A percentile compares a stretch with the other conserved stretches of the same genome.
Conservation (phyloP, 2,888 invertebrate genomes). For the Eupithecia centaureata region DNA sequence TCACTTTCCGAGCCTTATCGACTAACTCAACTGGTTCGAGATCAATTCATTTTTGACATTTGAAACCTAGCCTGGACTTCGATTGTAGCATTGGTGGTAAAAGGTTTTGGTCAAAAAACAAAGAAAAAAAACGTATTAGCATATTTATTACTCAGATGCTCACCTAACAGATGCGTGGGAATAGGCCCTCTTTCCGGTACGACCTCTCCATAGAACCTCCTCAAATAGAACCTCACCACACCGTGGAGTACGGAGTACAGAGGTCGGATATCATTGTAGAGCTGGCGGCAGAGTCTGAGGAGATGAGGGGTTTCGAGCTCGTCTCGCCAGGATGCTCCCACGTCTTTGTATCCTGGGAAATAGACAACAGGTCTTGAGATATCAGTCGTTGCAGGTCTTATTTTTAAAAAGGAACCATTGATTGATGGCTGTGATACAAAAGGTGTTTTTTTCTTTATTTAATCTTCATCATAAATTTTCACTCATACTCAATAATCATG, state of each 20-base stretch:
- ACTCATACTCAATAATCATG: too few species aligned
- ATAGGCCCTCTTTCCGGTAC: slow-evolving; percentile 83
- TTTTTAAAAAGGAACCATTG: neutral
- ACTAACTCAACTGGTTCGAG: too few species aligned
- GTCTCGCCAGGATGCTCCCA: slow-evolving; percentile 86
- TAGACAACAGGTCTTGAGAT: neutral
- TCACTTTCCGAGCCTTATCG: too few species aligned
- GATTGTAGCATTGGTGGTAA: too few species aligned
- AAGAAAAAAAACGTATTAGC: neutral
- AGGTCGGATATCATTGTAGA: slow-evolving; percentile 85
- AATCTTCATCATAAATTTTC: too few species aligned
- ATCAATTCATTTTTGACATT: too few species aligned
- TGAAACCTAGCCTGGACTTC: too few species aligned
- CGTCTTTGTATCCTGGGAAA: slow-evolving; percentile 85
- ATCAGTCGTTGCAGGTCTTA: neutral
- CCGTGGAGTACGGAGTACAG: slow-evolving; percentile 89
- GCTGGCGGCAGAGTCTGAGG: slow-evolving; percentile 72
- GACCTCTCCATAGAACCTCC: slow-evolving; percentile 81
- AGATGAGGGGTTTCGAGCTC: slow-evolving; percentile 86
- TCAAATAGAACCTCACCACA: slow-evolving; percentile 86
- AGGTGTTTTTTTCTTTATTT: too few species aligned
- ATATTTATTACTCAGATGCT: neutral
- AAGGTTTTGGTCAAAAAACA: too few species aligned
- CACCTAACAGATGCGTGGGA: slow-evolving; percentile 88
- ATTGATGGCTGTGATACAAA: too few species aligned